Conservation (phyloP, 2,113 vertebrate species). For the Lonchura striata region DNA sequence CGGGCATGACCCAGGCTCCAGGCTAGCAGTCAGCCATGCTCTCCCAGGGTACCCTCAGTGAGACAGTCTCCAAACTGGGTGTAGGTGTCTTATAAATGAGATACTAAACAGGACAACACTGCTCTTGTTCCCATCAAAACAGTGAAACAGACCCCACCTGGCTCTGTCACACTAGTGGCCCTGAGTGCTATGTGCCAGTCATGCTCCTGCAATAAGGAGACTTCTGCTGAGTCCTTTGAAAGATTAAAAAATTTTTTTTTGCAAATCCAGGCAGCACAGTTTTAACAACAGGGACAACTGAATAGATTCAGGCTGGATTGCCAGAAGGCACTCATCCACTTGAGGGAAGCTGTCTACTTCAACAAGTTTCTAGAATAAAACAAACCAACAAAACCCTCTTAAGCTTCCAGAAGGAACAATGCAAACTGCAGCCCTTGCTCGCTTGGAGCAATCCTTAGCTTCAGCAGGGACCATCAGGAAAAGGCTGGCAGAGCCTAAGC, state of each 20-base stretch:
- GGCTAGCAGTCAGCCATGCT: background rate
- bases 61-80: background rate
- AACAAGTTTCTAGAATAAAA: constrained; percentile 10
- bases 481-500: background rate
- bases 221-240: background rate
- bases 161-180: background rate
- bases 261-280: background rate
- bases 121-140: background rate
- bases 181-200: background rate
- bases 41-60: background rate
- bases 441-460: fast-evolving
- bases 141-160: background rate
- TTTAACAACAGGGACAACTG: background rate
- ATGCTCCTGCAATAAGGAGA: background rate
- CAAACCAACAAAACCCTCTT: background rate
- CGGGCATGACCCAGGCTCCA: fast-evolving
- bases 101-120: background rate
- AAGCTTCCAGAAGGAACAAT: constrained; percentile 55
- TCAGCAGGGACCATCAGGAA: background rate
- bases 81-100: background rate
- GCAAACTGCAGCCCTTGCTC: background rate
- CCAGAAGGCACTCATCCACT: background rate
- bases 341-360: background rate
- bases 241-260: background rate
- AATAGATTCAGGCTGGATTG: background rate